Conservation (phyloP, 1,140 invertebrate genomes). For the Orchestia grillus region DNA sequence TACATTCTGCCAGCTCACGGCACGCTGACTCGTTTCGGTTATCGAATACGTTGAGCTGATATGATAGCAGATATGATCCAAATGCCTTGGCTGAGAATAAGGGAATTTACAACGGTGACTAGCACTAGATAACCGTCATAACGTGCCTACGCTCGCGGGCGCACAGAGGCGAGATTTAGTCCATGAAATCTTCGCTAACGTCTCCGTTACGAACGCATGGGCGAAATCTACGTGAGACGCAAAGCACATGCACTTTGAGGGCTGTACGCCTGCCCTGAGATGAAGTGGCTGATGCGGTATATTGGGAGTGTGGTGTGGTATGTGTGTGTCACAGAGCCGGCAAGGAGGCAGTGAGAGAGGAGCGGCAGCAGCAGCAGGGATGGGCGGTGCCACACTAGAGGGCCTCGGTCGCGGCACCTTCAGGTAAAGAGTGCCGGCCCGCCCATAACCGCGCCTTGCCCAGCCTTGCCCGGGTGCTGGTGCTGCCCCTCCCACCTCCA, state of each 20-base stretch:
- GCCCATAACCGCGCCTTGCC: conserved; percentile 29
- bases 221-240: background rate
- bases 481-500: background rate
- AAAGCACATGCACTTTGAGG: background rate
- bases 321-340: conserved; percentile 46
- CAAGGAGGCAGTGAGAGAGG: conserved; percentile 26
- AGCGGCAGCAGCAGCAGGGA: conserved; percentile 40
- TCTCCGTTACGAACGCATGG: background rate
- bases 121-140: background rate
- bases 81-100: background rate
- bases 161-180: background rate
- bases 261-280: background rate
- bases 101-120: background rate
- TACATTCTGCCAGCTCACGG: background rate
- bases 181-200: background rate
- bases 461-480: background rate
- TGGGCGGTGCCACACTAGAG: conserved; percentile 33
- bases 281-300: background rate
- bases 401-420: conserved; percentile 5
- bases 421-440: conserved; percentile 34
- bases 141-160: background rate
- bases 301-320: conserved; percentile 29
- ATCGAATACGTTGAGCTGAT: background rate
- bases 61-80: background rate
- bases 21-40: background rate